Conservation (phyloP, 2,888 invertebrate genomes). For the Tachina lurida region DNA sequence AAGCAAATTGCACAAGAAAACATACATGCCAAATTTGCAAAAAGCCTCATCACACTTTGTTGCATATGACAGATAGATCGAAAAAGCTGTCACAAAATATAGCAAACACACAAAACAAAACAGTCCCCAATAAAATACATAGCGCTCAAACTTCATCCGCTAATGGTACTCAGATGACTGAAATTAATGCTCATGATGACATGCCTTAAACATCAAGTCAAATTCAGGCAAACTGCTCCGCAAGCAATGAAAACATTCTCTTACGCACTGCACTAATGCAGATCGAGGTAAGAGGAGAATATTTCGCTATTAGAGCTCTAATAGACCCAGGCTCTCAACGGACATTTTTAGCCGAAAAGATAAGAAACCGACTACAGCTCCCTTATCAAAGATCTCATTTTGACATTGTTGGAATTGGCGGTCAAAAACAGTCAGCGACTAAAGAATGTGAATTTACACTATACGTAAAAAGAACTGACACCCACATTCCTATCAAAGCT, state of each 20-base stretch:
- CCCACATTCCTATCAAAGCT: not conserved
- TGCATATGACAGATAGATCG: not conserved
- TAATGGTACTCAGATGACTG: too few relatives aligned
- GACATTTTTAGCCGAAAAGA: not conserved
- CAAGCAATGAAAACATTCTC: not conserved
- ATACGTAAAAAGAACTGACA: not conserved
- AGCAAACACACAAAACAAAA: not conserved
- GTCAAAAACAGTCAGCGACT: not conserved
- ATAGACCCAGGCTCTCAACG: slow-evolving; percentile 4
- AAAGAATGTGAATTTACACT: not conserved
- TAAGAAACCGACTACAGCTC: not conserved
- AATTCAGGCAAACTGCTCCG: not conserved
- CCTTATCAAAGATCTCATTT: too few relatives aligned
- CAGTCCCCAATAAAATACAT: too few relatives aligned
- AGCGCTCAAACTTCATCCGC: not conserved
- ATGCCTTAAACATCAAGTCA: not conserved
- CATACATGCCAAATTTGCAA: not conserved
- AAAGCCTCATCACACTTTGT: not conserved
- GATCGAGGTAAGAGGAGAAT: not conserved
- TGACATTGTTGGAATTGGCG: too few relatives aligned
- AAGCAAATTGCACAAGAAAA: slow-evolving; percentile 13
- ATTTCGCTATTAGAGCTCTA: not conserved
- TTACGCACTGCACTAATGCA: slow-evolving; percentile 23
- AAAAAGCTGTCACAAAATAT: not conserved
- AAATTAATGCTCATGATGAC: too few relatives aligned